Evolutionary conservation across 2,888 invertebrate species (phyloP).

Genomic region (Mystacides longicornis): DNA sequence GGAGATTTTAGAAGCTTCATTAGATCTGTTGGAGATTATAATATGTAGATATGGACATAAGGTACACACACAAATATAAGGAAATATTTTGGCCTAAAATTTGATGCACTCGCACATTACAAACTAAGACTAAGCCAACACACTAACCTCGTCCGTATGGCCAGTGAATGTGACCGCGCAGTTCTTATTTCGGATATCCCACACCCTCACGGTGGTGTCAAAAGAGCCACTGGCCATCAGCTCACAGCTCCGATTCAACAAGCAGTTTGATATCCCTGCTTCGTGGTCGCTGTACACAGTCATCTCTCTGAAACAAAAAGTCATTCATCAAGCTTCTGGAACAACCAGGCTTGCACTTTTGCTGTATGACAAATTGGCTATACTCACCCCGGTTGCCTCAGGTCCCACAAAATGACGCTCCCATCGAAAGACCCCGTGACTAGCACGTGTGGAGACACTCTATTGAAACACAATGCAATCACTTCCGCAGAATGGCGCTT

Average conservation of each 20-base stretch:
- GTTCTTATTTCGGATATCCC: conserved; percentile 55
- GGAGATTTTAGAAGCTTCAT: too few relatives aligned
- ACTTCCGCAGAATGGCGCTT: conserved; percentile 70
- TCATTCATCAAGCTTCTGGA: not conserved
- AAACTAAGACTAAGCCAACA: too few relatives aligned
- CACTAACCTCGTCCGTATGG: conserved; percentile 54
- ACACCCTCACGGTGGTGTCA: conserved; percentile 62
- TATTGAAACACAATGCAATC: conserved; percentile 63
- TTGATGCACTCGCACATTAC: too few relatives aligned
- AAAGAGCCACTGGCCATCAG: conserved; percentile 63
- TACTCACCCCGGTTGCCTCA: conserved; percentile 33
- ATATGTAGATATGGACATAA: too few relatives aligned
- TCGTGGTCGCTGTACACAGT: conserved; percentile 55
- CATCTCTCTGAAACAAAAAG: conserved; percentile 41
- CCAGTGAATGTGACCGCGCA: conserved; percentile 53
- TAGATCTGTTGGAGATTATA: too few relatives aligned
- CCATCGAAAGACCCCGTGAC: conserved; percentile 77
- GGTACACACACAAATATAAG: too few relatives aligned
- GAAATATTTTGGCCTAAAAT: too few relatives aligned
- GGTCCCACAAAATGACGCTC: conserved; percentile 70
- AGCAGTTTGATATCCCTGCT: conserved; percentile 61
- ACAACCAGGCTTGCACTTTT: not conserved
- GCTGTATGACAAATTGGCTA: not conserved
- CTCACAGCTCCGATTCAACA: conserved; percentile 60
- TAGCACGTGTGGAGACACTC: conserved; percentile 57